phyloP scores from a whole-genome alignment of 2,797 vertebrate species.

The Catharus ustulatus region DNA sequence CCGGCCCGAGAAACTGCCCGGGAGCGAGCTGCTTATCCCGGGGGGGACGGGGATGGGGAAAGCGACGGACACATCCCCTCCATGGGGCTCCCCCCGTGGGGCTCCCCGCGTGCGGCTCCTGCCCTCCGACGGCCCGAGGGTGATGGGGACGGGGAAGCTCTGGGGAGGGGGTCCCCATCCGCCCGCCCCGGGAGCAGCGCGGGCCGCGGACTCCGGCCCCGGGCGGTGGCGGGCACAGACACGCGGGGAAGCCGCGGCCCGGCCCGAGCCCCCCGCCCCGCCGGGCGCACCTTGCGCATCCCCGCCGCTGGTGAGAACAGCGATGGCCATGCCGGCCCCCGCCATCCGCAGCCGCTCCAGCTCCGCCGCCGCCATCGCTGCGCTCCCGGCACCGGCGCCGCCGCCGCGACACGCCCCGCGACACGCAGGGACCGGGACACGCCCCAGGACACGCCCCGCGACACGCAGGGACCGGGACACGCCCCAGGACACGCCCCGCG shows the following conservation, averaged over 20 bases:
- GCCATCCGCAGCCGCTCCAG: constrained; percentile 88
- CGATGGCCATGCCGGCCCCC: constrained; percentile 88
- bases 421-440: neutral
- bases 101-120: neutral
- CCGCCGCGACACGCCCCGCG: neutral
- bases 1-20: neutral
- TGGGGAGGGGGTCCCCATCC: neutral
- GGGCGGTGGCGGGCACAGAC: neutral
- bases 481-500: neutral
- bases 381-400: neutral
- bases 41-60: neutral
- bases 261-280: neutral
- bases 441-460: neutral
- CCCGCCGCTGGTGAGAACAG: constrained; percentile 92
- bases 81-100: no score
- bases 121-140: neutral
- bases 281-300: constrained; percentile 88
- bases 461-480: neutral
- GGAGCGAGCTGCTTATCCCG: rapidly evolving
- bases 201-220: neutral
- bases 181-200: neutral
- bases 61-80: no score
- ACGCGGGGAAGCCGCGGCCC: neutral
- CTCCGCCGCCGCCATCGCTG: constrained; percentile 62
- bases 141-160: neutral